These are phyloP conservation scores for Drosophila lutescens DNA, from an alignment of 2,888 invertebrate genomes.

Conservation along the genomic window DNA sequence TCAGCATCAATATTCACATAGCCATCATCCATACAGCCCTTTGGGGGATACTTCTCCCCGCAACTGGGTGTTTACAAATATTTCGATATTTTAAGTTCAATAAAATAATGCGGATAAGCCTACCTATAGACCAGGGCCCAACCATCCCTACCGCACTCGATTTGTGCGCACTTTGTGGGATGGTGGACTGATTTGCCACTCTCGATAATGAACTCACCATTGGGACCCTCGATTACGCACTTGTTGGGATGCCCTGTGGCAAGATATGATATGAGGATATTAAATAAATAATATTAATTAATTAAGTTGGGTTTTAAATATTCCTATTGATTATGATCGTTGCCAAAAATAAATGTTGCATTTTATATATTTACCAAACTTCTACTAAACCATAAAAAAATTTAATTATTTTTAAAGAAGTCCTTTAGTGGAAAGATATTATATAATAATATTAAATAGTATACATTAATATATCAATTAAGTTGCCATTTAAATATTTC, in stretches of 20 bases:
- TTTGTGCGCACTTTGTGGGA: slow-evolving; percentile 50
- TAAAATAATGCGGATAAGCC: background rate
- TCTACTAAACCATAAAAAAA: too few relatives aligned
- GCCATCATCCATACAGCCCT: slow-evolving; percentile 27
- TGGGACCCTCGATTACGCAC: slow-evolving; percentile 41
- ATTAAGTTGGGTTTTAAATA: background rate
- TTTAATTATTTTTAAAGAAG: too few relatives aligned
- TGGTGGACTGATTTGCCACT: slow-evolving; percentile 26
- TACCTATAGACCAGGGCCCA: slow-evolving; percentile 62
- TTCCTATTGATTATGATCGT: too few relatives aligned
- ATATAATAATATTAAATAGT: too few relatives aligned
- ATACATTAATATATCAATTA: too few relatives aligned
- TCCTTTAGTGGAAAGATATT: too few relatives aligned
- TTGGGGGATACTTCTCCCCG: background rate
- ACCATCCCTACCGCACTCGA: slow-evolving; percentile 58
- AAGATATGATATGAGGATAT: background rate
- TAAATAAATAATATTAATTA: background rate
- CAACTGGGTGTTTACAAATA: slow-evolving; percentile 38
- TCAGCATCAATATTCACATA: slow-evolving; percentile 2
- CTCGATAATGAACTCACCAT: slow-evolving; percentile 15
- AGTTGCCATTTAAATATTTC: too few relatives aligned
- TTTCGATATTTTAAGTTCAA: too few relatives aligned
- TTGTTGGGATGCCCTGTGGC: slow-evolving; percentile 25
- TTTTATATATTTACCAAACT: too few relatives aligned
- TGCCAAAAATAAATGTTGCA: too few relatives aligned